Conservation (phyloP, 1,140 invertebrate species). For the Drosophila ficusphila region DNA sequence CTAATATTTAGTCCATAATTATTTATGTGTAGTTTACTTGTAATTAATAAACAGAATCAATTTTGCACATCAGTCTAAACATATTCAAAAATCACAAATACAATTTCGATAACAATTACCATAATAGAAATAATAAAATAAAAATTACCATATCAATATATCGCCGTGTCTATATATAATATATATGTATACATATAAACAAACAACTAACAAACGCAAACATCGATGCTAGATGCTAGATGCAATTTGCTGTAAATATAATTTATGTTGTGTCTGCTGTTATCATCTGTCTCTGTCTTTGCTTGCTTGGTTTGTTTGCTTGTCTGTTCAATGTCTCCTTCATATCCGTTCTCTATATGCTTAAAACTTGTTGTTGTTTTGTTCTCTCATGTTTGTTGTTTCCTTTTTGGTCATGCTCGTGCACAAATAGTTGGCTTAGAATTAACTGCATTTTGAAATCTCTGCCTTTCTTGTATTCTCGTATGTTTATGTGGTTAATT, state of each 20-base stretch:
- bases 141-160: constrained; percentile 68
- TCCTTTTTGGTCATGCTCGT: constrained; percentile 58
- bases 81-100: constrained; percentile 83
- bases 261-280: constrained; percentile 23
- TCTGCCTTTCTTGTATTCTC: constrained; percentile 37
- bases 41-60: constrained; percentile 77
- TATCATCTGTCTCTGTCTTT: constrained; percentile 25
- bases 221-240: constrained; percentile 29
- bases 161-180: constrained; percentile 50
- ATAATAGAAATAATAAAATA: constrained; percentile 81
- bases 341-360: constrained; percentile 23
- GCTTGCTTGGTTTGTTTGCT: constrained; percentile 41
- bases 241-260: constrained; percentile 48
- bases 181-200: constrained; percentile 48
- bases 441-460: constrained; percentile 67
- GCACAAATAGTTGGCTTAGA: constrained; percentile 68
- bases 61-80: constrained; percentile 82
- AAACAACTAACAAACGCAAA: constrained; percentile 69
- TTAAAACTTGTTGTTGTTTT: constrained; percentile 33
- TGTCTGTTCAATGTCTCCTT: constrained; percentile 33
- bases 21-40: constrained; percentile 59
- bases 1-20: constrained; percentile 43
- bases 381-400: constrained; percentile 19
- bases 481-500: constrained; percentile 51
- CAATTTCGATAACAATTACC: constrained; percentile 82